Percentiles rank a stretch among this genome's conserved stretches.
phyloP scores from a whole-genome alignment of 1,140 invertebrate species.

The Gonatopus flavifemur region DNA sequence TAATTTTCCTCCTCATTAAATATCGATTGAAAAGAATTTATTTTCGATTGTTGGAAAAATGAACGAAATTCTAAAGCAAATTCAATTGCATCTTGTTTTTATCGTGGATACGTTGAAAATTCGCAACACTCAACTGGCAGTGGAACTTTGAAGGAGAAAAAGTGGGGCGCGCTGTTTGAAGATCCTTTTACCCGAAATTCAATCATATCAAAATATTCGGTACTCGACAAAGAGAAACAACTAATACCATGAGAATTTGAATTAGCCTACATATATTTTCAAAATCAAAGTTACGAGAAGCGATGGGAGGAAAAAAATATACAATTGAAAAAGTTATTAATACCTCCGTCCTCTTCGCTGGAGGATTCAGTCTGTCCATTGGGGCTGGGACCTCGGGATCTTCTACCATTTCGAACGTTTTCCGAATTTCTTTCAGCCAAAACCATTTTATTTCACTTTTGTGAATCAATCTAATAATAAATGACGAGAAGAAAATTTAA shows the following conservation, averaged over 20 bases:
- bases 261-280: too few species aligned
- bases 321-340: slow-evolving; percentile 19
- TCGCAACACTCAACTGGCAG: too few species aligned
- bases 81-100: too few species aligned
- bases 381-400: slow-evolving; percentile 85
- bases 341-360: slow-evolving; percentile 81
- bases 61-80: too few species aligned
- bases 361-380: slow-evolving; percentile 81
- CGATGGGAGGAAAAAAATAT: slow-evolving; percentile 1
- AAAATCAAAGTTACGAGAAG: neutral
- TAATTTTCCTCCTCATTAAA: too few species aligned
- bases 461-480: neutral
- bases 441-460: slow-evolving; percentile 65
- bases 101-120: too few species aligned
- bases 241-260: too few species aligned
- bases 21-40: neutral
- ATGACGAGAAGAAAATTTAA: too few species aligned
- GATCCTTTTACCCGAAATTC: too few species aligned
- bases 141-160: slow-evolving; percentile 18
- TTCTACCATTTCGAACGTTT: slow-evolving; percentile 78
- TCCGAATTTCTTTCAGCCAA: slow-evolving; percentile 82
- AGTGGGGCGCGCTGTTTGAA: slow-evolving; percentile 37
- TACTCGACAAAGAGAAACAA: too few species aligned
- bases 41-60: too few species aligned
- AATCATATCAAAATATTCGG: too few species aligned